phyloP scores from a whole-genome alignment of 1,140 invertebrate genomes.

The Drosophila guanche region DNA sequence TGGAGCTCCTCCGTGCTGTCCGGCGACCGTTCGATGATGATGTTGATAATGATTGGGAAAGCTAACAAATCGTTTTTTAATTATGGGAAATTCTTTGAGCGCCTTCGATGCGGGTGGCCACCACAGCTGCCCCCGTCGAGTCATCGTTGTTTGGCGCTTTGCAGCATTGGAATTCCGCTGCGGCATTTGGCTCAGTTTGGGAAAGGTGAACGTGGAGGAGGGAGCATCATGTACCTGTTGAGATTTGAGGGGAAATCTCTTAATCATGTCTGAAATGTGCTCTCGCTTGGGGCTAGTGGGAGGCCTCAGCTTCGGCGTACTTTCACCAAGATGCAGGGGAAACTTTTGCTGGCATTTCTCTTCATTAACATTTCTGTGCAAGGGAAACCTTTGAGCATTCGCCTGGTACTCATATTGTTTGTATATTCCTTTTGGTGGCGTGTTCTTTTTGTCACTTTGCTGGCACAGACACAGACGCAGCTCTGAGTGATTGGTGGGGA shows the following conservation, averaged over 20 bases:
- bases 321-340: no score
- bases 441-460: no score
- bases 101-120: slow-evolving; percentile 8
- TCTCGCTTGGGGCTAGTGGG: no score
- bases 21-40: slow-evolving; percentile 30
- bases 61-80: slow-evolving; percentile 76
- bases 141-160: slow-evolving; percentile 24
- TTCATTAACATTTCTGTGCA: no score
- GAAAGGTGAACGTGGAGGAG: slow-evolving; percentile 11
- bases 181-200: slow-evolving; percentile 17
- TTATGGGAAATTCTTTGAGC: slow-evolving; percentile 63
- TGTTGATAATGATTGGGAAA: slow-evolving; percentile 60
- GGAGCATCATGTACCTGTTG: slow-evolving; percentile 34
- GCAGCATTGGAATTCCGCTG: slow-evolving; percentile 16
- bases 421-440: no score
- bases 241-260: slow-evolving; percentile 19
- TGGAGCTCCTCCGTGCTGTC: slow-evolving; percentile 7
- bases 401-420: no score
- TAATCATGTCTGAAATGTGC: neutral
- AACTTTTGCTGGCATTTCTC: no score
- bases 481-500: slow-evolving; percentile 16
- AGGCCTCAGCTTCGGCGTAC: no score
- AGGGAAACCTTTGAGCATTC: no score
- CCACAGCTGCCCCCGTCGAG: slow-evolving; percentile 20
- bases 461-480: no score